Evolutionary conservation across 2,797 vertebrate genomes (phyloP).

Genomic region (Jordanella pulchra): DNA sequence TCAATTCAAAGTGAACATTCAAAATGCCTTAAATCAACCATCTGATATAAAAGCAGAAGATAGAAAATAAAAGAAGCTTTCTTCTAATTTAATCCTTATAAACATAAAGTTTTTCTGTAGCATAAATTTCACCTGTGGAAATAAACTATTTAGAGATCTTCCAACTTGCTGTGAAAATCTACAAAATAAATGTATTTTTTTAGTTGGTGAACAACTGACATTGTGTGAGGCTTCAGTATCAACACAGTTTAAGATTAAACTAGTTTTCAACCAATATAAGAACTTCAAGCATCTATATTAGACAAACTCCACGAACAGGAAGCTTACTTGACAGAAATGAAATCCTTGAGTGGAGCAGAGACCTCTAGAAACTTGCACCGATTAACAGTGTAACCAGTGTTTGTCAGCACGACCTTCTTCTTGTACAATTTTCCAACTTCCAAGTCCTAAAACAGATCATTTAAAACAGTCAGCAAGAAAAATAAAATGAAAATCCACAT

Average conservation of each 20-base stretch:
- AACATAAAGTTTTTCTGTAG: neutral
- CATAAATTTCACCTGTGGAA: no score
- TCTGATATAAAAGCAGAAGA: no score
- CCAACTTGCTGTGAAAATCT: no score
- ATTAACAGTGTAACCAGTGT: slow-evolving; percentile 83
- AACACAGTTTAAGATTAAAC: neutral
- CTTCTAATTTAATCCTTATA: neutral
- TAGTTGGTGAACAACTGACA: neutral
- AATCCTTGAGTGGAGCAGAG: slow-evolving; percentile 81
- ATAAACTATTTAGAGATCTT: no score
- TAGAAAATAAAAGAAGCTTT: neutral
- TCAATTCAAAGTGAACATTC: no score
- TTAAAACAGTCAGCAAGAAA: neutral
- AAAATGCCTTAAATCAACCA: no score
- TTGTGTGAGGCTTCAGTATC: neutral
- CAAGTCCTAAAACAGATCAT: slow-evolving; percentile 84
- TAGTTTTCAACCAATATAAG: neutral
- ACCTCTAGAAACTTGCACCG: slow-evolving; percentile 84
- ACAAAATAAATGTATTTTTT: no score
- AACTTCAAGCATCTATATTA: neutral
- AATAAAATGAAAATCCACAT: neutral
- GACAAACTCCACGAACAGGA: neutral
- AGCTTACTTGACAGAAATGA: slow-evolving; percentile 82
- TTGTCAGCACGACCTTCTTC: slow-evolving; percentile 87
- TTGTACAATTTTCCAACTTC: slow-evolving; percentile 88